These are phyloP conservation scores for Dipodomys ordii DNA, from an alignment of 2,113 vertebrate genomes.

Conservation along the genomic window DNA sequence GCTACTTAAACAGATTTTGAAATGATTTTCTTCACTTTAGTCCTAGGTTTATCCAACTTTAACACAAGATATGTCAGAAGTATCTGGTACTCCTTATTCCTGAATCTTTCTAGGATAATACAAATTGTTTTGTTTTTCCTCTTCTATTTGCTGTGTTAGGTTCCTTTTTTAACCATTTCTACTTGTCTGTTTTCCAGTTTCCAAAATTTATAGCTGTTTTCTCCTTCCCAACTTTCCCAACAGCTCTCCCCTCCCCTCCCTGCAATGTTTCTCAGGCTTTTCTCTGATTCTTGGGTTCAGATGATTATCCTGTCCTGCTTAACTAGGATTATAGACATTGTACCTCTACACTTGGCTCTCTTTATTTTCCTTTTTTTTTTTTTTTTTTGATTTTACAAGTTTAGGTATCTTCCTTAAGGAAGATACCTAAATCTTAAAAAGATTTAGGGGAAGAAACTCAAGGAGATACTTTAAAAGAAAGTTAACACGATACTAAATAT, in stretches of 20 bases:
- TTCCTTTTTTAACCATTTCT: no score
- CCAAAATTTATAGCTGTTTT: neutral
- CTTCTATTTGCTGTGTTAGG: no score
- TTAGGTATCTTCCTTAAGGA: neutral
- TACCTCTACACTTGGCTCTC: neutral
- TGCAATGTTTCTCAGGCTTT: neutral
- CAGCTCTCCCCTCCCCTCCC: no score
- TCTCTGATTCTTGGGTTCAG: neutral
- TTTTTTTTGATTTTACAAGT: constrained; percentile 35
- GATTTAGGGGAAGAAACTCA: neutral
- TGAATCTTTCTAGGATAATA: constrained; percentile 32
- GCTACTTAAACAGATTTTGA: constrained; percentile 41
- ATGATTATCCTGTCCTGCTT: neutral
- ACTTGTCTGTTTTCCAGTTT: neutral
- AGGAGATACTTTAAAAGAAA: no score
- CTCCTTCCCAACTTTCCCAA: neutral
- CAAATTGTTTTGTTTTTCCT: no score
- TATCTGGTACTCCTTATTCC: neutral
- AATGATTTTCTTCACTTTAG: constrained; percentile 5
- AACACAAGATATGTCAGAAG: neutral
- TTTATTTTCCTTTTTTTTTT: constrained; percentile 52
- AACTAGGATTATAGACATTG: neutral
- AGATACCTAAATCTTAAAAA: neutral
- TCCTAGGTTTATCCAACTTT: neutral
- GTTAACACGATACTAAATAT: no score